phyloP scores from a whole-genome alignment of 1,140 invertebrate genomes.

The Temnothorax curvispinosus region DNA sequence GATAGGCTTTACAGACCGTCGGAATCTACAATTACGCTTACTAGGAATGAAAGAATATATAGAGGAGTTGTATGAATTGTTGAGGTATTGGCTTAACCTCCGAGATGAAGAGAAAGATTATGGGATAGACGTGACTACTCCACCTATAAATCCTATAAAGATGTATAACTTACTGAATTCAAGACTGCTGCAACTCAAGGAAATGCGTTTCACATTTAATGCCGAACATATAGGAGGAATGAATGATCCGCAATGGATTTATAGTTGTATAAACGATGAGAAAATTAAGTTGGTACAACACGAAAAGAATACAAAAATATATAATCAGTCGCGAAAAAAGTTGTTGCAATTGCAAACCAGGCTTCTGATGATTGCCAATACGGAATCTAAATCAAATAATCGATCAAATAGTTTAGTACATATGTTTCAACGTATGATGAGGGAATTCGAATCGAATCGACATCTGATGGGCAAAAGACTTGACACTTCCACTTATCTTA shows the following conservation, averaged over 20 bases:
- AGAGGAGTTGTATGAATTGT: background rate
- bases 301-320: background rate
- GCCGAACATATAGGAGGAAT: background rate
- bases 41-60: background rate
- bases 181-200: constrained; percentile 22
- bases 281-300: background rate
- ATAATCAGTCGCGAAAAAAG: background rate
- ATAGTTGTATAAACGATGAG: background rate
- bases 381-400: background rate
- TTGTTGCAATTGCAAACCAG: background rate
- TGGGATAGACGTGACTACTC: background rate
- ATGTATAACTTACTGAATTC: constrained; percentile 2
- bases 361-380: constrained; percentile 34
- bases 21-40: background rate
- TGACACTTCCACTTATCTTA: constrained; percentile 36
- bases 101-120: constrained; percentile 61
- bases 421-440: background rate
- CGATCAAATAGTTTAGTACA: background rate
- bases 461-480: background rate
- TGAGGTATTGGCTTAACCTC: constrained; percentile 59
- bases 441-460: background rate
- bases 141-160: constrained; percentile 35
- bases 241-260: constrained; percentile 46
- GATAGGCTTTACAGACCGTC: constrained; percentile 2
- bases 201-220: constrained; percentile 11